Evolutionary conservation across 2,888 invertebrate genomes (phyloP), one percentile per base, ranked within the genome.

Genomic region (Merodon equestris): DNA sequence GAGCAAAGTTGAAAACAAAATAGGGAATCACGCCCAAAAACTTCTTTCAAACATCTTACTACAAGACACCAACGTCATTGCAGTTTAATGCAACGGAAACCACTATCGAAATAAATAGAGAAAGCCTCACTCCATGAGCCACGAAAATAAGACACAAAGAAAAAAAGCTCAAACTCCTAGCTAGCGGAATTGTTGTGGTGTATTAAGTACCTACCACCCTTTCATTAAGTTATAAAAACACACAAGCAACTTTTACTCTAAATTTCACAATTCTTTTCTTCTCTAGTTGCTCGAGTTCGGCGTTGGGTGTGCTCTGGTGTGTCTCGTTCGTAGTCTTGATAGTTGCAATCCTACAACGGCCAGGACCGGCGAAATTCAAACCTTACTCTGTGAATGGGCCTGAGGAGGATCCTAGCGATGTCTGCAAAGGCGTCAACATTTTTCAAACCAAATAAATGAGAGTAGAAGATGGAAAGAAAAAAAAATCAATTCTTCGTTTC

Each of bases 121-220:
- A 56, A 53, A 63, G 72, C 50, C 60, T 60, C 51, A 66, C n/a
- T 42, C 13, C 19, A 7, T 7, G 45, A 5, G 17, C n/a, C 47
- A 1, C 47, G 18, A 47, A 13, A 18, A 4, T 14, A 7, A 3
- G 4, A 36, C 36, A n/a, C 60, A 44, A 68, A 56, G 54, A 40
- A 40, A 40, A 40, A 40, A 40, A 4, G 27, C 7, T 27, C 3
- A 40, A 9, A 40, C 10, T n/a, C 3, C 40, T n/a, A 40, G 40
- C 27, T 27, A 40, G 40, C n/a, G 17, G 48, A 75, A 81, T 66
- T 71, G 70, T 66, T 75, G 75, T 75, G 70, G 75, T 64, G 60
- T 71, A 75, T 81, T 81, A 81, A 81, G 81, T 71, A 81, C 81
- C 81, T 61, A 66, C 81, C 75, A 81, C 64, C 75, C 64, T 81